phyloP scores from a whole-genome alignment of 2,888 invertebrate species.

The Disparrhopalites patrizii region DNA sequence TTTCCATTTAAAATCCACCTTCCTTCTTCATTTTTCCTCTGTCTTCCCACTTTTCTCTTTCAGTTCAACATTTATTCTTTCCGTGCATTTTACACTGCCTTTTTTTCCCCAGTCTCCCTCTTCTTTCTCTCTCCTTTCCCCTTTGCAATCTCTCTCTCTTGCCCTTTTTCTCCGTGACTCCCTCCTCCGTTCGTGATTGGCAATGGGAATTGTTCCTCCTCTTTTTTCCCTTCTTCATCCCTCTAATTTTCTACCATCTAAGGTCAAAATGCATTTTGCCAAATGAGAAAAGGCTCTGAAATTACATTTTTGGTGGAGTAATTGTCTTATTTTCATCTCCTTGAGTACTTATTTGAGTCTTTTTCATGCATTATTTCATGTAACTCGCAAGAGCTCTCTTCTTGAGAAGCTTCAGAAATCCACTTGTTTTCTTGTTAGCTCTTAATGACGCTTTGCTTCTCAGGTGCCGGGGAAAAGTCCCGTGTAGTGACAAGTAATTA shows the following conservation, averaged over 20 bases:
- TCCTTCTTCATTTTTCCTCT: too few species aligned
- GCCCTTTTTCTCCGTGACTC: too few species aligned
- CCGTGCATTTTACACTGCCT: too few species aligned
- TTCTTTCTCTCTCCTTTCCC: too few species aligned
- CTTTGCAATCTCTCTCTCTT: too few species aligned
- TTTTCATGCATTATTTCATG: not conserved
- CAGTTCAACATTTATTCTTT: too few species aligned
- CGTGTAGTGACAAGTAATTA: not conserved
- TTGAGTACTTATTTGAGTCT: constrained; percentile 2
- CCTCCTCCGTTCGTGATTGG: too few species aligned
- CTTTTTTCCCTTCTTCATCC: too few species aligned
- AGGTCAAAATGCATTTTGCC: constrained; percentile 13
- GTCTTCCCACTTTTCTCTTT: too few species aligned
- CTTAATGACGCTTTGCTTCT: not conserved
- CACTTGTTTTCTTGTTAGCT: not conserved
- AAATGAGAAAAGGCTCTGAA: not conserved
- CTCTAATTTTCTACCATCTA: constrained; percentile 9
- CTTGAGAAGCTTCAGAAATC: too few species aligned
- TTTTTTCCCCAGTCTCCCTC: too few species aligned
- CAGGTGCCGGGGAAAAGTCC: not conserved
- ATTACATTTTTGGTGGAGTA: too few species aligned
- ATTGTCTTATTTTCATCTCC: not conserved
- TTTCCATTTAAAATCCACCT: not conserved
- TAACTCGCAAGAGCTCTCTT: not conserved
- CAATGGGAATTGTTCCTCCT: not conserved